Conservation (phyloP, 2,888 invertebrate genomes). For the Brachyptera putata region DNA sequence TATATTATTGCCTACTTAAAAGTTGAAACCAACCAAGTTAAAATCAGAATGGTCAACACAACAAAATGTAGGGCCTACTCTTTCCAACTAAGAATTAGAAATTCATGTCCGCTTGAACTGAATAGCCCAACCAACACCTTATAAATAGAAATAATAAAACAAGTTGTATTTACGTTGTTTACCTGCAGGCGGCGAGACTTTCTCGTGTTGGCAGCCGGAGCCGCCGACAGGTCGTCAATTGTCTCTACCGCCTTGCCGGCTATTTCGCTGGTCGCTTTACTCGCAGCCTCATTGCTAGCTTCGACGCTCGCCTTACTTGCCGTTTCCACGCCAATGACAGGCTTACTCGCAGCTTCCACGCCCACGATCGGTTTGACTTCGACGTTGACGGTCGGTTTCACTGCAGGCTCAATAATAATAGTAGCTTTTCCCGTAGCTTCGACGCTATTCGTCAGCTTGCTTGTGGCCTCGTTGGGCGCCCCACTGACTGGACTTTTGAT, state of each 20-base stretch:
- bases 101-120: too few species aligned
- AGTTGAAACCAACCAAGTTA: too few species aligned
- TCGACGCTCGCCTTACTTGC: slow-evolving; percentile 40
- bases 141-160: too few species aligned
- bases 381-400: slow-evolving; percentile 42
- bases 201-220: slow-evolving; percentile 64
- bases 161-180: slow-evolving; percentile 49
- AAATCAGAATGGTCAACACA: too few species aligned
- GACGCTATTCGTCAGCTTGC: too few species aligned
- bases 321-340: neutral
- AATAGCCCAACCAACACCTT: too few species aligned
- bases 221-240: slow-evolving; percentile 47
- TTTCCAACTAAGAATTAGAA: too few species aligned
- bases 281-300: slow-evolving; percentile 31
- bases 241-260: slow-evolving; percentile 33
- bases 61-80: too few species aligned
- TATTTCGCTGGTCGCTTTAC: slow-evolving; percentile 40
- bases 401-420: slow-evolving; percentile 39
- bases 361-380: slow-evolving; percentile 37
- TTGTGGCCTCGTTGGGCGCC: slow-evolving; percentile 33
- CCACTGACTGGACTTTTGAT: slow-evolving; percentile 72
- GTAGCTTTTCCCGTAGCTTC: slow-evolving; percentile 32
- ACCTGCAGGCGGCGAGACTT: slow-evolving; percentile 78
- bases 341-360: slow-evolving; percentile 53
- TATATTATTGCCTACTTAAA: too few species aligned